Evolutionary conservation across 2,113 vertebrate species (phyloP), one percentile per base, ranked within the genome.

Genomic region (Aptenodytes forsteri): DNA sequence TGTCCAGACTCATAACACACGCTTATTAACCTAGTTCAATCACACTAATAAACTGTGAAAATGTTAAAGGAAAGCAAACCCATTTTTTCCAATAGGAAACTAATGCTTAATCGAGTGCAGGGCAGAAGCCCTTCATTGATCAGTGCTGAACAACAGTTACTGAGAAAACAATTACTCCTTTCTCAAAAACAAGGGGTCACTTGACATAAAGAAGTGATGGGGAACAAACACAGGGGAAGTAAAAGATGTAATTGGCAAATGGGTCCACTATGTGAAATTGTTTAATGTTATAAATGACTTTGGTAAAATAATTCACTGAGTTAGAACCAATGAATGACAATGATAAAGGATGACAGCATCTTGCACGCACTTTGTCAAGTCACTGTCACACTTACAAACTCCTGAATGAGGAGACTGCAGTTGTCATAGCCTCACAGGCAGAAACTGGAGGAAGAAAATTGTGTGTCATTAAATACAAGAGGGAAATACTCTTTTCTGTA

Each of bases 161-260:
- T 66, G 88, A 77, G 90, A 86, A 97, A 94, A 94, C 34, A 96
- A 93, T 90, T 92, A 83, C 54, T 76, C 54, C 47, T 42, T 42
- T 84, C 66, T 87, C 65, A 59, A 61, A 93, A 61, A 81, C 70
- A 85, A 88, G 49, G 40, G 58, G 78, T 87, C 70, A 61, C 88
- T 73, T 80, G 58, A 73, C 71, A 65, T 29, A 52, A 58, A 80
- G 70, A 49, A 95, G 58, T 26, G 88, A 77, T 59, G 42, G 49
- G 55, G 19, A 85, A 71, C 20, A 67, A 96, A 91, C n/a, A 52
- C 69, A 91, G 81, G 76, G 46, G 52, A 94, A 94, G 58, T 42
- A 89, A 89, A 87, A 95, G 87, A 44, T 65, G n/a, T 83, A 87
- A 93, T 30, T 90, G 82, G 89, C 59, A 91, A 95, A 82, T 79